These are phyloP conservation scores for Leptobrachium ailaonicum DNA, from an alignment of 2,113 vertebrate species.

Conservation along the genomic window DNA sequence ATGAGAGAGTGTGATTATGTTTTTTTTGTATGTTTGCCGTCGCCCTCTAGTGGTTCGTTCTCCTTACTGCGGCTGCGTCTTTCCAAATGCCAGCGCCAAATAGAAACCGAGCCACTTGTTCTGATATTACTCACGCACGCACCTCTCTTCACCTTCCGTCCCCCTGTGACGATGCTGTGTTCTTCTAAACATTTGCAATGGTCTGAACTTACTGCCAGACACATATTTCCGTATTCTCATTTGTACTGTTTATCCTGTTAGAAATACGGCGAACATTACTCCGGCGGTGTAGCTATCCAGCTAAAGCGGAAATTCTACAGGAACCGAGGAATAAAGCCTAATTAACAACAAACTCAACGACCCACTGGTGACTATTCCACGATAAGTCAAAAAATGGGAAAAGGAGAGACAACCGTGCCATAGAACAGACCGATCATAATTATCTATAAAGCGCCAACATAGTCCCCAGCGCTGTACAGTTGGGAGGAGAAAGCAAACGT, in stretches of 20 bases:
- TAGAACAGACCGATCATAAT: no score
- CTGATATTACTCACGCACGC: background rate
- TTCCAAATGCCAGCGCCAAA: background rate
- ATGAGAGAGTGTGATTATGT: no score
- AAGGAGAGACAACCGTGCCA: no score
- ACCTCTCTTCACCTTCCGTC: background rate
- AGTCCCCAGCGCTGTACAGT: no score
- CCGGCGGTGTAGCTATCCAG: no score
- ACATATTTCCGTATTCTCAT: background rate
- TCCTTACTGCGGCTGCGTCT: background rate
- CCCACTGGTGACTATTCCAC: no score
- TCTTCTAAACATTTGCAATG: background rate
- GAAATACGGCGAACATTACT: background rate
- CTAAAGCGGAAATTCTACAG: no score
- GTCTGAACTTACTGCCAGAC: background rate
- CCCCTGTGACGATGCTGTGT: background rate
- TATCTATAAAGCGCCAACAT: no score
- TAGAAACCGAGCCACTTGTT: background rate
- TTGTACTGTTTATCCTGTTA: background rate
- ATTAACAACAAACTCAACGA: no score
- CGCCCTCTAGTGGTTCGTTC: conserved; percentile 14
- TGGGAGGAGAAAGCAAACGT: no score
- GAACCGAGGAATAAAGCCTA: no score
- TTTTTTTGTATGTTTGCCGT: background rate
- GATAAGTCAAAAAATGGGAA: no score